A percentile compares a stretch with the other conserved stretches of the same genome.
phyloP scores from a whole-genome alignment of 2,888 invertebrate species.

The Alloscopus bannaensis region DNA sequence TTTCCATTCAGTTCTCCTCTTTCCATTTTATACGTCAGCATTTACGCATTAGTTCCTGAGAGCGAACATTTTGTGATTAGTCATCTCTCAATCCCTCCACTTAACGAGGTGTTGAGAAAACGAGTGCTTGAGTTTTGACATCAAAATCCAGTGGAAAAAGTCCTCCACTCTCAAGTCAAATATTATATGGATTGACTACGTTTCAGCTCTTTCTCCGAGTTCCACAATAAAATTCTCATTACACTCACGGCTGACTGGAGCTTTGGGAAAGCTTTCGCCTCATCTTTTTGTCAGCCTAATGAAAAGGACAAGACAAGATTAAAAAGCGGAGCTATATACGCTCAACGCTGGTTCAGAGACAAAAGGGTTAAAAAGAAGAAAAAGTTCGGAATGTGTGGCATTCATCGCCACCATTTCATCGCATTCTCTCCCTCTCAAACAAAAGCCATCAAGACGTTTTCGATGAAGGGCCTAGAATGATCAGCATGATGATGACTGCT shows the following conservation, averaged over 20 bases:
- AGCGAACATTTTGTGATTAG: conserved; percentile 40
- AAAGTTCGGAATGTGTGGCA: conserved; percentile 41
- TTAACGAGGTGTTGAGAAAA: too few species aligned
- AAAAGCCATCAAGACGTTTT: conserved; percentile 29
- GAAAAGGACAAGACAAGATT: conserved; percentile 30
- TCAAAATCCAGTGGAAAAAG: not conserved
- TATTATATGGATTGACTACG: conserved; percentile 13
- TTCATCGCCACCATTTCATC: conserved; percentile 32
- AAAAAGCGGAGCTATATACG: too few species aligned
- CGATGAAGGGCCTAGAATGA: conserved; percentile 9
- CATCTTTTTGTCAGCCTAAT: conserved; percentile 29
- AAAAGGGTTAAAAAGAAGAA: conserved; percentile 53
- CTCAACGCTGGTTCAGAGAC: too few species aligned
- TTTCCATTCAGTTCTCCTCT: too few species aligned
- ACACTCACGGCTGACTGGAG: conserved; percentile 31
- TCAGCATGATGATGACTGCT: conserved; percentile 29
- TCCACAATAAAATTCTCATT: conserved; percentile 16
- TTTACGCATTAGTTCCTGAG: not conserved
- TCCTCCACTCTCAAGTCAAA: conserved; percentile 19
- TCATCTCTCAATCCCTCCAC: conserved; percentile 32
- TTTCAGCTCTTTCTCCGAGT: not conserved
- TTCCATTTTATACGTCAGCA: not conserved
- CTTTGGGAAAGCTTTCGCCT: too few species aligned
- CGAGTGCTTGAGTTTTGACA: not conserved
- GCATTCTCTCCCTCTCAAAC: conserved; percentile 25